Evolutionary conservation across 2,113 vertebrate species (phyloP), one percentile per base, ranked within the genome.

Genomic region (Pelmatolapia mariae): DNA sequence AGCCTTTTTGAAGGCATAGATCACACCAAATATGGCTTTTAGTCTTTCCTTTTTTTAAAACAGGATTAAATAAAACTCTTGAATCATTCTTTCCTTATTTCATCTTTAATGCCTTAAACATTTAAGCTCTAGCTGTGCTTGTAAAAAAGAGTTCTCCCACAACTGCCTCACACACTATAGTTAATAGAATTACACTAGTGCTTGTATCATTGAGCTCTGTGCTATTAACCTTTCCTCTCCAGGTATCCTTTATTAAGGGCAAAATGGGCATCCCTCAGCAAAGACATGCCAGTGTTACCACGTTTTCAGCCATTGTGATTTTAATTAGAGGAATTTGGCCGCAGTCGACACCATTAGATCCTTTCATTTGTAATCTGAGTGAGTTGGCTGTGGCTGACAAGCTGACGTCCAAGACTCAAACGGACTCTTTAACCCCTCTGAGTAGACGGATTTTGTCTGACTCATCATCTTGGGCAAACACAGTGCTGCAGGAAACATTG

Each of bases 311-410:
- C 89, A 90, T 91, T 94, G 93, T 91, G 90, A 91, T 95, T 94
- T 92, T 93, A 95, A 94, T 95, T 93, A 92, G 93, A 90, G 87
- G 88, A 88, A 89, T 91, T 93, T 94, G 89, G 94, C 91, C 56
- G 22, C 82, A 16, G 87, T 81, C 63, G 52, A 87, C 90, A 87
- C 83, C 79, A 94, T 93, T 87, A 94, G 90, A 93, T 92, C 93
- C 86, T 91, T 87, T 92, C 86, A 92, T 91, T 93, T 94, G 87
- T 91, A 90, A 93, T 93, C 85, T 82, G 87, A 89, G 91, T 33
- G 85, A 89, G 89, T 92, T 90, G 92, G 94, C 93, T 11, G n/a
- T 33, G 26, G 81, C 38, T 89, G 86, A 87, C 11, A 56, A 86
- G 92, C 54, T 81, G 82, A 91, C 59, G 66, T 93, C 90, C 91